Percentiles rank a stretch among this genome's conserved stretches.
Conservation (phyloP, 2,797 vertebrate genomes). For the Leptatherina wallacei region DNA sequence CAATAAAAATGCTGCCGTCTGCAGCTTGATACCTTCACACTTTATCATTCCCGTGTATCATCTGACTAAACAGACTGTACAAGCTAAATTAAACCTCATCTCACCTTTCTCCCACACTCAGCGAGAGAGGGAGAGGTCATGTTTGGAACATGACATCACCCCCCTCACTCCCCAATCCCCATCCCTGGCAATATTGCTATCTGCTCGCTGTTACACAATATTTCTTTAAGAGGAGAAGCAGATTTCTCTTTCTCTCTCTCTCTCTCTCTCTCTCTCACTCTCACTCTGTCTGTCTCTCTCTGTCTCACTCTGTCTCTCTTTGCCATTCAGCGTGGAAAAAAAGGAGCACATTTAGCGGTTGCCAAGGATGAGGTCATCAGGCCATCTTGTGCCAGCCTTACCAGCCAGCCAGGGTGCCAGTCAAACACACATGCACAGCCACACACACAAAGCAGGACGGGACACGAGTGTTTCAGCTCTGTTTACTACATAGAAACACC, state of each 20-base stretch:
- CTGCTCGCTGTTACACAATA: slow-evolving; percentile 78
- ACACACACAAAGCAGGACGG: slow-evolving; percentile 57
- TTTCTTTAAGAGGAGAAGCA: slow-evolving; percentile 76
- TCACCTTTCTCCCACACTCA: slow-evolving; percentile 77
- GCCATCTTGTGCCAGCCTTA: slow-evolving; percentile 71
- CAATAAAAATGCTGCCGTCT: slow-evolving; percentile 56
- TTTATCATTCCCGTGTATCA: slow-evolving; percentile 72
- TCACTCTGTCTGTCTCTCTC: slow-evolving; percentile 28
- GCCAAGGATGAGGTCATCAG: slow-evolving; percentile 79
- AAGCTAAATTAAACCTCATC: slow-evolving; percentile 78
- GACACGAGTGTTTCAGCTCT: slow-evolving; percentile 69
- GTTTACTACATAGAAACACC: slow-evolving; percentile 83
- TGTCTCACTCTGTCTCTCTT: slow-evolving; percentile 29
- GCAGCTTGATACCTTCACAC: slow-evolving; percentile 72
- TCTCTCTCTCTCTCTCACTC: background rate
- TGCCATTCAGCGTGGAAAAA: slow-evolving; percentile 66
- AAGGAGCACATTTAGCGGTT: slow-evolving; percentile 71
- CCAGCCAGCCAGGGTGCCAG: slow-evolving; percentile 68
- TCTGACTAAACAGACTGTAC: slow-evolving; percentile 75
- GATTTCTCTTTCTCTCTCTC: slow-evolving; percentile 28
- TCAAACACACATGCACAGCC: slow-evolving; percentile 38
- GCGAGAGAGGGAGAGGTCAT: slow-evolving; percentile 69
- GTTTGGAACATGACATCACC: slow-evolving; percentile 82
- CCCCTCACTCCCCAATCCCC: slow-evolving; percentile 25
- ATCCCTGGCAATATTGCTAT: slow-evolving; percentile 66